These are phyloP conservation scores for Zophobas morio DNA, from an alignment of 1,140 invertebrate genomes.

Conservation along the genomic window DNA sequence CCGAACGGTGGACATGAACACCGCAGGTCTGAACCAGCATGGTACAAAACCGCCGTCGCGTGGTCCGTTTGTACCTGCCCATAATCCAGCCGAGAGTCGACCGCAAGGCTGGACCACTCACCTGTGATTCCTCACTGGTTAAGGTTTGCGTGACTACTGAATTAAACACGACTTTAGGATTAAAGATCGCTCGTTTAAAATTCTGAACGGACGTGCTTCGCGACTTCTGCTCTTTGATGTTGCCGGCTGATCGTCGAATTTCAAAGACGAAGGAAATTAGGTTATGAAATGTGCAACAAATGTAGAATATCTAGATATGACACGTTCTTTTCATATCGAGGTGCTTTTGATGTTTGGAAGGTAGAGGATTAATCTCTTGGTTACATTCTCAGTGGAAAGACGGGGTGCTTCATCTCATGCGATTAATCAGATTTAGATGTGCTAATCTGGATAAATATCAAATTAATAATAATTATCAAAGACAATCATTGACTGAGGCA, in stretches of 20 bases:
- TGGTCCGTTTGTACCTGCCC: conserved; percentile 30
- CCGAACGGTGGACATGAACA: not conserved
- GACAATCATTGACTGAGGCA: no score
- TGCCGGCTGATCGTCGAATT: conserved; percentile 34
- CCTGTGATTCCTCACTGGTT: conserved; percentile 33
- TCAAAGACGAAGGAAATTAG: conserved; percentile 28
- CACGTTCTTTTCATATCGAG: conserved; percentile 2
- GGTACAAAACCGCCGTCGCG: conserved; percentile 24
- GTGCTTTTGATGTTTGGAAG: not conserved
- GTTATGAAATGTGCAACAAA: conserved; percentile 37
- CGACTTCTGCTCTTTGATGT: conserved; percentile 39
- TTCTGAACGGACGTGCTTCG: conserved; percentile 33
- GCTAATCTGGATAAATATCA: no score
- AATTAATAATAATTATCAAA: no score
- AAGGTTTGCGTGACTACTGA: conserved; percentile 38
- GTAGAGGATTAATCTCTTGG: not conserved
- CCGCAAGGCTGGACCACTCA: conserved; percentile 15
- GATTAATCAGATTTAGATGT: no score
- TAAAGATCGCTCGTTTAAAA: conserved; percentile 37
- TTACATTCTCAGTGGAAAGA: no score
- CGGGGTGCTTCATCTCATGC: no score
- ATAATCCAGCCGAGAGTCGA: conserved; percentile 21
- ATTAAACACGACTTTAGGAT: conserved; percentile 34
- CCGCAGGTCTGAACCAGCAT: not conserved
- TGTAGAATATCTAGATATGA: conserved; percentile 20